phyloP scores from a whole-genome alignment of 2,888 invertebrate genomes.

The Acanthosepion lycidas region DNA sequence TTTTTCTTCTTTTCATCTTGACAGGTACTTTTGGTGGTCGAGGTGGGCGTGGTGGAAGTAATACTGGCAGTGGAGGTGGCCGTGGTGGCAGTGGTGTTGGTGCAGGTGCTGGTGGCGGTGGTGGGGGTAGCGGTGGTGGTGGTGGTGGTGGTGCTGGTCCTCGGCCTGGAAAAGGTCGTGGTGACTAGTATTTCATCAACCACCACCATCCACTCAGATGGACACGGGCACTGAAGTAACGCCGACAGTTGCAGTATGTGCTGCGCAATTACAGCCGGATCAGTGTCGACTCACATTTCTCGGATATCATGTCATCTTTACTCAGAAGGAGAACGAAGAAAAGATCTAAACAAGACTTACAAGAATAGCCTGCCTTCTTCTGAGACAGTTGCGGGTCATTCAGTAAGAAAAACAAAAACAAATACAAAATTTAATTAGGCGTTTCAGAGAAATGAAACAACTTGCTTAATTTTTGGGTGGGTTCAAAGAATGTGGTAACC shows the following conservation, averaged over 20 bases:
- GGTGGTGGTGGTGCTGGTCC: constrained; percentile 61
- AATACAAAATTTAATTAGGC: too few species aligned
- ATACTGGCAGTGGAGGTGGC: constrained; percentile 61
- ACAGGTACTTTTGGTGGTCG: constrained; percentile 79
- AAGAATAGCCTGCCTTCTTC: too few species aligned
- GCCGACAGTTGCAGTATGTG: not conserved
- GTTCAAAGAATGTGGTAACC: too few species aligned
- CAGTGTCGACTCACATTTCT: not conserved
- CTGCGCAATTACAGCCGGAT: not conserved
- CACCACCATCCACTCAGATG: not conserved
- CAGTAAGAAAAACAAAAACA: too few species aligned
- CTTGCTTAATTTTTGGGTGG: too few species aligned
- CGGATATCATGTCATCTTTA: not conserved
- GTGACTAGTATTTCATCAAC: constrained; percentile 49
- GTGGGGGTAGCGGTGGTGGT: constrained; percentile 56
- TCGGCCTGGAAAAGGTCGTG: constrained; percentile 60
- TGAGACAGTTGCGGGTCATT: too few species aligned
- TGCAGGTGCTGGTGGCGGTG: constrained; percentile 60
- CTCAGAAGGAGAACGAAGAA: not conserved
- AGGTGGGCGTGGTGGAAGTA: constrained; percentile 78
- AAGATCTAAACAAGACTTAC: too few species aligned
- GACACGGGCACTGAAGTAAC: not conserved
- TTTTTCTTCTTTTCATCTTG: constrained; percentile 49
- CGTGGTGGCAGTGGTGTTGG: constrained; percentile 54
- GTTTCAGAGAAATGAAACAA: too few species aligned